Evolutionary conservation across 2,888 invertebrate genomes (phyloP), one percentile per base, ranked within the genome.

Genomic region (Unio pictorum): DNA sequence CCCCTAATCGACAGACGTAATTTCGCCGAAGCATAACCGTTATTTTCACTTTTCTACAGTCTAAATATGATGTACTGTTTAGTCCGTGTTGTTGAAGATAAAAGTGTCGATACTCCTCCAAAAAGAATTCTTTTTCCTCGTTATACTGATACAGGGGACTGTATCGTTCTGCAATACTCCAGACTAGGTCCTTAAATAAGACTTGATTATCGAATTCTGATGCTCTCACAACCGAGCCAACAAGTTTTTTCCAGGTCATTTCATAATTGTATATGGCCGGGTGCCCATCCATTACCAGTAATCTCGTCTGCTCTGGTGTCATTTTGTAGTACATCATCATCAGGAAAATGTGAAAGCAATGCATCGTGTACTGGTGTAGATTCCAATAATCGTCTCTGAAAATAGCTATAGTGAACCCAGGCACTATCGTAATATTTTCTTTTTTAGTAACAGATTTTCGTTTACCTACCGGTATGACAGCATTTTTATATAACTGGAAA

Each of bases 1-100:
- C 87, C 56, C 87, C 71, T 11, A 86, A 86, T 66, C 87, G 87
- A 20, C 83, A 86, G 2, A 86, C 73, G 30, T 86, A 84, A 65
- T 87, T 78, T 30, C 80, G 74, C 55, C 87, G 70, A 75, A 84
- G 74, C 18, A 86, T 79, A 55, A 87, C 72, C 30, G 84, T 73
- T 30, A 87, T 72, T 20, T 66, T 74, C 11, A 85, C 62, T 30
- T 66, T 58, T 20, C 71, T 45, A 69, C 86, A 87, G 66, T 82
- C 63, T 7, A 82, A 59, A 28, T 23, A 55, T 17, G 66, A 64
- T 4, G 17, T 65, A 7, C 34, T 34, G 11, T 58, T 28, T 45
- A 84, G 60, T 55, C 64, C 55, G 63, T 77, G 82, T 20, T 74
- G 71, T 11, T 70, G 65, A 11, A 86, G 71, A 56, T 86, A 82